These are phyloP conservation scores for Poliocrania exsul DNA, from an alignment of 2,797 vertebrate species.

Conservation along the genomic window DNA sequence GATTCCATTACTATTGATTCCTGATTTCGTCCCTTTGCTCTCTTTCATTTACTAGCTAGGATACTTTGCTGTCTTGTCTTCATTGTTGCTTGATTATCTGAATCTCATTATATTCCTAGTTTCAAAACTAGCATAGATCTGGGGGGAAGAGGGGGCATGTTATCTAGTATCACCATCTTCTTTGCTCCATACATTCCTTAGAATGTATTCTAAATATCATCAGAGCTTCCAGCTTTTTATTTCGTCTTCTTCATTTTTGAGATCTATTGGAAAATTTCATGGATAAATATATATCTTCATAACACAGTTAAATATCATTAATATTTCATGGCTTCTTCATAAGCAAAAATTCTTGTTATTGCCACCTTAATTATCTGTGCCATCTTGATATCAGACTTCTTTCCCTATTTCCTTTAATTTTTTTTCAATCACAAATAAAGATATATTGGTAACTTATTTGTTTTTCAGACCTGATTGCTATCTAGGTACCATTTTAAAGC, in stretches of 20 bases:
- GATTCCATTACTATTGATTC: neutral
- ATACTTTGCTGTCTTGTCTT: neutral
- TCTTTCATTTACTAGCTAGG: neutral
- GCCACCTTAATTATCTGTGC: neutral
- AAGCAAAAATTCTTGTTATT: neutral
- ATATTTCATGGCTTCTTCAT: neutral
- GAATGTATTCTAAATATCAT: neutral
- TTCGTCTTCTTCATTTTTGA: neutral
- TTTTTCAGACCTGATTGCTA: neutral
- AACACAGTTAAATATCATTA: neutral
- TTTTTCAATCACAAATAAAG: neutral
- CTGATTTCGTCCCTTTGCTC: neutral
- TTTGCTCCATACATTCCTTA: neutral
- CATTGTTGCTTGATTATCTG: neutral
- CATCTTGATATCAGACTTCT: neutral
- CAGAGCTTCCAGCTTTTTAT: neutral
- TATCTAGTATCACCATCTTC: neutral
- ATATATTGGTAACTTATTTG: neutral
- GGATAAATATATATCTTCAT: neutral
- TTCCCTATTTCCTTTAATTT: neutral
- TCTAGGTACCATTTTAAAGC: neutral
- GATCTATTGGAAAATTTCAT: neutral
- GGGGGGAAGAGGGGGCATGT: fast-evolving
- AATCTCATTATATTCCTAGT: neutral
- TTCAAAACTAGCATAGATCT: fast-evolving